Evolutionary conservation across 2,113 vertebrate genomes (phyloP).

Genomic region (Pelvicachromis taeniatus): DNA sequence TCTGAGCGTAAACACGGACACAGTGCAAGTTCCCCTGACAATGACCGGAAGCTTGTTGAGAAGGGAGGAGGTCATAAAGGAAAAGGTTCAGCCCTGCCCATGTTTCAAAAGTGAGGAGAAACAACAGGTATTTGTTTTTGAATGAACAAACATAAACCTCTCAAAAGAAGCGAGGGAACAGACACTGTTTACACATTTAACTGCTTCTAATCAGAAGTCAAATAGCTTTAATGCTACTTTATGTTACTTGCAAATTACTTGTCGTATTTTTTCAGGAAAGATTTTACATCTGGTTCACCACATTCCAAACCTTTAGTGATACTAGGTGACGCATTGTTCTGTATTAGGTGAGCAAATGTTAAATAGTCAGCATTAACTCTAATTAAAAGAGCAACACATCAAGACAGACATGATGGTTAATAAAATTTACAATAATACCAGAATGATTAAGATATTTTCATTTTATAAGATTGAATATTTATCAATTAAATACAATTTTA

Average conservation of each 20-base stretch:
- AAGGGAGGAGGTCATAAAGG: slow-evolving; percentile 50
- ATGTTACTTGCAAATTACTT: neutral
- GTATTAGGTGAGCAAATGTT: neutral
- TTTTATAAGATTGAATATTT: neutral
- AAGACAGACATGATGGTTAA: neutral
- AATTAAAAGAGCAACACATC: neutral
- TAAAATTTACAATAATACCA: neutral
- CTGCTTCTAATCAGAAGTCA: neutral
- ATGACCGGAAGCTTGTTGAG: slow-evolving; percentile 60
- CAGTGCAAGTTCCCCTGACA: slow-evolving; percentile 32
- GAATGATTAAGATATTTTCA: neutral
- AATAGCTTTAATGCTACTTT: neutral
- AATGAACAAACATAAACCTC: slow-evolving; percentile 17
- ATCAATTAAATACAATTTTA: neutral
- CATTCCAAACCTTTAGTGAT: neutral
- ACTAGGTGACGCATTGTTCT: fast-evolving
- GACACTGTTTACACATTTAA: neutral
- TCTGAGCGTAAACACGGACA: slow-evolving; percentile 17
- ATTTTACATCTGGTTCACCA: neutral
- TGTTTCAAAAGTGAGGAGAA: slow-evolving; percentile 35
- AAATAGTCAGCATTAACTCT: neutral
- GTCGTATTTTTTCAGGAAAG: neutral
- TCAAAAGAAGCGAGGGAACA: neutral
- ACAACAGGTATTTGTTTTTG: slow-evolving; percentile 24
- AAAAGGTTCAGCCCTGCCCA: slow-evolving; percentile 31